These are phyloP conservation scores for Drosophila subquinaria DNA, from an alignment of 2,888 invertebrate species.

Conservation along the genomic window DNA sequence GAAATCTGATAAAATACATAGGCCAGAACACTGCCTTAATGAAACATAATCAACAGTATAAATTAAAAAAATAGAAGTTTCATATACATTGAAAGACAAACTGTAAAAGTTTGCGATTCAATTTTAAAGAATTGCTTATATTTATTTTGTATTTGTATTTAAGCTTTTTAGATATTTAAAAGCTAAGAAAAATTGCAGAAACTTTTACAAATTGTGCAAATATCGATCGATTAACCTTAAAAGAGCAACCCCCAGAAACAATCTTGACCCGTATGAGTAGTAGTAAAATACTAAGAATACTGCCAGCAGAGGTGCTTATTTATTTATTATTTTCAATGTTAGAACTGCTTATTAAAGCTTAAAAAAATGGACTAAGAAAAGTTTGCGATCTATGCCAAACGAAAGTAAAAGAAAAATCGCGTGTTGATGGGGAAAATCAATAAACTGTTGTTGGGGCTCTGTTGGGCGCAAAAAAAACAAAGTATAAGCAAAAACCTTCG, in stretches of 20 bases:
- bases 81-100: not conserved
- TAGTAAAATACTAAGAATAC: conserved; percentile 9
- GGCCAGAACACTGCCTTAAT: conserved; percentile 18
- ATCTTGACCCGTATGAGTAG: conserved; percentile 37
- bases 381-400: conserved; percentile 54
- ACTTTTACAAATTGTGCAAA: conserved; percentile 13
- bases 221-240: conserved; percentile 12
- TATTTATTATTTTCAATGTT: conserved; percentile 37
- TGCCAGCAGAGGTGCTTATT: conserved; percentile 14
- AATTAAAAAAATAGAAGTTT: not conserved
- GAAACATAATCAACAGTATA: conserved; percentile 21
- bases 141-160: not conserved
- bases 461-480: conserved; percentile 2
- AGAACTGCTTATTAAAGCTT: conserved; percentile 13
- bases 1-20: conserved; percentile 2
- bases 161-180: not conserved
- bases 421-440: conserved; percentile 50
- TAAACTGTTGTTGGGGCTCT: conserved; percentile 24
- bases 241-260: not conserved
- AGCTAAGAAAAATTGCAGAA: not conserved
- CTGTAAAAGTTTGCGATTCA: not conserved
- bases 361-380: conserved; percentile 36
- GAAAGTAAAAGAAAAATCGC: conserved; percentile 58
- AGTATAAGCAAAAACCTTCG: conserved; percentile 60
- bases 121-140: too few species aligned